phyloP scores from a whole-genome alignment of 2,797 vertebrate genomes.

The Danio aesculapii region DNA sequence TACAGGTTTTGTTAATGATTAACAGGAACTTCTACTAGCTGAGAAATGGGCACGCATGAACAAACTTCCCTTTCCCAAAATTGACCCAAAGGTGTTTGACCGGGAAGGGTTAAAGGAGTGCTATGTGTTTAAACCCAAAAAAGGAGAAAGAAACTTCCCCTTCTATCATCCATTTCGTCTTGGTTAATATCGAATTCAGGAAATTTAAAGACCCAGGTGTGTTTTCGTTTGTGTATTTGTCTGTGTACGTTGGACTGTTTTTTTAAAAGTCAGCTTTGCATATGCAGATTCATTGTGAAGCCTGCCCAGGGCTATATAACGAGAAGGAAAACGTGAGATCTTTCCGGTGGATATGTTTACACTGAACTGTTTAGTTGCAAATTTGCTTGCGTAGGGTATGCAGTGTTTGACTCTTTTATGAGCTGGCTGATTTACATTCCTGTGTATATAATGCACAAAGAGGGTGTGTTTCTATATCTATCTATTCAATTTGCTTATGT shows the following conservation, averaged over 20 bases:
- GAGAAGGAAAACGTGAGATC: neutral
- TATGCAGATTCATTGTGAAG: neutral
- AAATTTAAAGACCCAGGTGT: slow-evolving; percentile 93
- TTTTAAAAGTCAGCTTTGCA: neutral
- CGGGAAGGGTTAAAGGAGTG: slow-evolving; percentile 97
- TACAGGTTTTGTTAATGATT: slow-evolving; percentile 4
- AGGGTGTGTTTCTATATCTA: neutral
- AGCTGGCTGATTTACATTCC: slow-evolving; percentile 49
- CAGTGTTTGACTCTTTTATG: slow-evolving; percentile 50
- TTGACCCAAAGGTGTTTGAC: slow-evolving; percentile 95
- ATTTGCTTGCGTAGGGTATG: slow-evolving; percentile 15
- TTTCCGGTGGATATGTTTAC: neutral
- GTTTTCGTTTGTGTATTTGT: slow-evolving; percentile 35
- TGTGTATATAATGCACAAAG: neutral
- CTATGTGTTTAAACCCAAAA: slow-evolving; percentile 95
- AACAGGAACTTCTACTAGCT: slow-evolving; percentile 93
- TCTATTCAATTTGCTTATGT: neutral
- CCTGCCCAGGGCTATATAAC: neutral
- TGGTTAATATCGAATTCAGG: slow-evolving; percentile 97
- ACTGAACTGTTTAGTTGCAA: neutral
- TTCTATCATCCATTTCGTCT: slow-evolving; percentile 95
- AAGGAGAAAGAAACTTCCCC: slow-evolving; percentile 92
- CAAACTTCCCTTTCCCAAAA: slow-evolving; percentile 96
- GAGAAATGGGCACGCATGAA: slow-evolving; percentile 99
- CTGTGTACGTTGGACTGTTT: neutral